Conservation (phyloP, 2,888 invertebrate species). For the Panzeria rudis region DNA sequence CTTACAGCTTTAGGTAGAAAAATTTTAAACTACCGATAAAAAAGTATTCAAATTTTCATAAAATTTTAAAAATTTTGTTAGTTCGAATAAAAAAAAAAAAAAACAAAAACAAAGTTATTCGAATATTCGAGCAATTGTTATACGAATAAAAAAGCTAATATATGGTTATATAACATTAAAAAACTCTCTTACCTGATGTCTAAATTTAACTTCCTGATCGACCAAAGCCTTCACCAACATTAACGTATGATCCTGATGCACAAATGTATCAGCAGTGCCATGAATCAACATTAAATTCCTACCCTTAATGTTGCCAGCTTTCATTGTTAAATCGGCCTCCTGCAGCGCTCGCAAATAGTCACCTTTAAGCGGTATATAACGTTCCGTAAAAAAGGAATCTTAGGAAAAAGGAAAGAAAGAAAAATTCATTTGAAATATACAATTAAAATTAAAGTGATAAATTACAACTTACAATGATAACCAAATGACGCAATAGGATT, state of each 20-base stretch:
- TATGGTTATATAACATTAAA: not conserved
- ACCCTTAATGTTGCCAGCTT: slow-evolving; percentile 90
- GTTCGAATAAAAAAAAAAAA: too few relatives aligned
- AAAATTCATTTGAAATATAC: not conserved
- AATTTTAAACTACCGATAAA: too few relatives aligned
- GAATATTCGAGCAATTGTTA: too few relatives aligned
- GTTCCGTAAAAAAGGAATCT: slow-evolving; percentile 96
- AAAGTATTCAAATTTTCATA: too few relatives aligned
- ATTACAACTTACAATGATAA: slow-evolving; percentile 88
- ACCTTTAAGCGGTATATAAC: slow-evolving; percentile 91
- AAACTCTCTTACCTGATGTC: slow-evolving; percentile 88
- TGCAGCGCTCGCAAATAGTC: slow-evolving; percentile 89
- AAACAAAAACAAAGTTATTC: too few relatives aligned
- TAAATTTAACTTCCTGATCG: slow-evolving; percentile 91
- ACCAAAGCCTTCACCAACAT: slow-evolving; percentile 92
- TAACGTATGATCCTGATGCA: slow-evolving; percentile 94
- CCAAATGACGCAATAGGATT: slow-evolving; percentile 94
- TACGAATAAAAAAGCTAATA: too few relatives aligned
- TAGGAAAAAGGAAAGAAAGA: slow-evolving; percentile 56
- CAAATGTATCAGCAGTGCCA: slow-evolving; percentile 93
- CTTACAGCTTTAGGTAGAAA: too few relatives aligned
- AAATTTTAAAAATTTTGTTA: too few relatives aligned
- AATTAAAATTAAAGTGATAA: not conserved
- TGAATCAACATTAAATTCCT: slow-evolving; percentile 89
- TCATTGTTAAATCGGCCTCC: slow-evolving; percentile 90